Percentiles rank a stretch among this genome's conserved stretches.
phyloP scores from a whole-genome alignment of 2,888 invertebrate species.

The Mylabris sibirica region DNA sequence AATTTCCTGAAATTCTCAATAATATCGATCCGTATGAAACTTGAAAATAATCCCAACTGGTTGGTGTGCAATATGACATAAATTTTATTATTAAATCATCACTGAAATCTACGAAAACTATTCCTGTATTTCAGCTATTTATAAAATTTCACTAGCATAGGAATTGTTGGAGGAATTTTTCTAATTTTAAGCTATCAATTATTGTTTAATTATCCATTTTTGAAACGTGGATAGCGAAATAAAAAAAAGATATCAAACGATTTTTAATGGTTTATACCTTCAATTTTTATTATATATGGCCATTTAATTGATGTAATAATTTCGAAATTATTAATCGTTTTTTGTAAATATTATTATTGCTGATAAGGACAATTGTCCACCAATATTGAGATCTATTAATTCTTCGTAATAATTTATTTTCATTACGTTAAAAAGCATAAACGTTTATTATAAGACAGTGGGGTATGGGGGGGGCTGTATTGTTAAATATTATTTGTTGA shows the following conservation, averaged over 20 bases:
- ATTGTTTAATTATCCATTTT: neutral
- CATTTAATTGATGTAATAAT: conserved; percentile 29
- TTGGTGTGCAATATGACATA: no score
- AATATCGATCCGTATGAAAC: no score
- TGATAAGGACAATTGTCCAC: conserved; percentile 24
- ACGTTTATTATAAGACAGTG: neutral
- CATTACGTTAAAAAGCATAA: neutral
- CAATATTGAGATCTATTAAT: conserved; percentile 25
- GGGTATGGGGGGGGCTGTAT: conserved; percentile 9
- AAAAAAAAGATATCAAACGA: no score
- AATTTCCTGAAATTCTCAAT: neutral
- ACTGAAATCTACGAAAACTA: neutral
- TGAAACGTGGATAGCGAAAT: no score
- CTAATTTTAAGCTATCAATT: neutral
- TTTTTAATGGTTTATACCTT: neutral
- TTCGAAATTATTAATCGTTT: conserved; percentile 23
- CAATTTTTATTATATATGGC: conserved; percentile 15
- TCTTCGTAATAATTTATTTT: conserved; percentile 28
- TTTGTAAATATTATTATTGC: conserved; percentile 2
- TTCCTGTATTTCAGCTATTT: neutral
- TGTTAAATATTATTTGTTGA: conserved; percentile 35
- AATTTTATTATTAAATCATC: conserved; percentile 5
- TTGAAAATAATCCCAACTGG: no score
- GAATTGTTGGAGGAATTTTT: neutral
- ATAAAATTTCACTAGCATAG: neutral